These are phyloP conservation scores for Diogma glabrata DNA, from an alignment of 2,888 invertebrate species.

Conservation along the genomic window DNA sequence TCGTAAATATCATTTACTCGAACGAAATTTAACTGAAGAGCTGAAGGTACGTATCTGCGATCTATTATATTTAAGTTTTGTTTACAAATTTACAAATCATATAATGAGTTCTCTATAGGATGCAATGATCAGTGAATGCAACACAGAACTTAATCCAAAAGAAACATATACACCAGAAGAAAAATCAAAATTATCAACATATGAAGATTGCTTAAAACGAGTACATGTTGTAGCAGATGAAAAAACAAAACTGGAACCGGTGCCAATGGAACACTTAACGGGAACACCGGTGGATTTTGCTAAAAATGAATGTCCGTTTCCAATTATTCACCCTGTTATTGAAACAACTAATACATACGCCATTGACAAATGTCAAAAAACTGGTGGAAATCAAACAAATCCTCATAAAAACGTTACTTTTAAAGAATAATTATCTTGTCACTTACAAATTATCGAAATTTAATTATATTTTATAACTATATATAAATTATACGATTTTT, in stretches of 20 bases:
- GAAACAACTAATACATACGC: background rate
- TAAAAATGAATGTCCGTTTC: background rate
- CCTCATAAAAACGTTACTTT: conserved; percentile 3
- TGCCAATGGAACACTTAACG: no score
- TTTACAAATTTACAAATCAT: no score
- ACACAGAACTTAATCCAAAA: background rate
- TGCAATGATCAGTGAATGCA: background rate
- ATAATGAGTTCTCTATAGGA: no score
- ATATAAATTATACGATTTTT: no score
- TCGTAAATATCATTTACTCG: conserved; percentile 52
- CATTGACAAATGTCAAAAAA: background rate
- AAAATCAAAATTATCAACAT: background rate
- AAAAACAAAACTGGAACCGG: background rate
- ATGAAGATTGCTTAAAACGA: background rate
- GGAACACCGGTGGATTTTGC: no score
- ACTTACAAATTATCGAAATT: no score
- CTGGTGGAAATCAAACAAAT: background rate
- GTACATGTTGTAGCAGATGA: background rate
- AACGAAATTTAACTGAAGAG: conserved; percentile 50
- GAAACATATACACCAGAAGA: background rate
- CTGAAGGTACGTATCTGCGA: no score
- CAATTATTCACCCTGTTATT: background rate
- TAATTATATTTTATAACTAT: no score
- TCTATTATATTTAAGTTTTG: no score
- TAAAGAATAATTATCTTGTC: background rate